Base-by-base conservation (phyloP, 2,113 vertebrate genomes). In the Falco punctatus region DNA sequence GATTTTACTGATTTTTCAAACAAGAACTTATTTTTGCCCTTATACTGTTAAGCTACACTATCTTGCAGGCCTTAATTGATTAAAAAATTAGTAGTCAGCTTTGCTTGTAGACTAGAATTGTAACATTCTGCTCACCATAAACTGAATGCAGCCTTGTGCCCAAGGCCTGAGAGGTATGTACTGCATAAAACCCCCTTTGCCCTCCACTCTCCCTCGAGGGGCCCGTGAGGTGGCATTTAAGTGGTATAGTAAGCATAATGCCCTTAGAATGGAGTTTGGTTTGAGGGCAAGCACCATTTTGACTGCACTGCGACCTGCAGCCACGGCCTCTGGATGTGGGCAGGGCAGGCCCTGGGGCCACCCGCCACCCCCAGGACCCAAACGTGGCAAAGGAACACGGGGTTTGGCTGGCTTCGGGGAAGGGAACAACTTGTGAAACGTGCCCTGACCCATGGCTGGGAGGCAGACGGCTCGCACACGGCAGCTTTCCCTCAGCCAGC, bases 201-300 rank as follows among this genome's bases (percentile, higher is more conserved):
- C 54, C 66, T 64, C 7, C 0, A 2, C 65, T 73, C 15, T 27
- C 28, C 15, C 38, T 6, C 38, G 38, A 7, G 72, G 35, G 17
- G 48, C 28, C 49, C 0, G 0, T 3, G n/a, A 69, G 51, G 52
- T 2, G 1, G 19, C 3, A 1, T n/a, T 81, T 22, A 42, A 40
- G 38, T 0, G 2, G 33, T 35, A 1, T 1, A 11, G 4, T n/a
- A 22, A 65, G 26, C 10, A 10, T 0, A 6, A 35, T 0, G 5
- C 8, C 27, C 6, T 26, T 2, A 13, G 46, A 42, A 23, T 24
- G 27, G 42, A 49, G n/a, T 8, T 8, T 65, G 49, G 24, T 18
- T 27, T 27, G 27, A 55, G 54, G 22, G 59, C 44, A 11, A 35
- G 59, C 35, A 35, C 20, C 8, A 18, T n/a, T 28, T 28, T 24